These are phyloP conservation scores for Callyntrura sp. DNA, from an alignment of 2,888 invertebrate species.

Conservation along the genomic window DNA sequence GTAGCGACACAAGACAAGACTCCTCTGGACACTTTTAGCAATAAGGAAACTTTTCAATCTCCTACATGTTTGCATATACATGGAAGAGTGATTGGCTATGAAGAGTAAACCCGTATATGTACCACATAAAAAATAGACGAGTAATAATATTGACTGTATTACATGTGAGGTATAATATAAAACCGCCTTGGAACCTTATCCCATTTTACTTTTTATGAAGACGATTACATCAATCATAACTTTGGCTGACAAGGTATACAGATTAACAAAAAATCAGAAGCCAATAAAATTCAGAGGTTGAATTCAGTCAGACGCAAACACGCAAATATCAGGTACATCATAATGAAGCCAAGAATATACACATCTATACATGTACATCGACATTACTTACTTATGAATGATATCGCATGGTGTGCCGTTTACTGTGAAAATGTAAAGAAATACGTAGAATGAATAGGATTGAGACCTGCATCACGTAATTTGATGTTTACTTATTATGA, in stretches of 20 bases:
- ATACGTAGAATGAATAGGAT: not conserved
- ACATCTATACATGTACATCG: not conserved
- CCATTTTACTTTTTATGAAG: not conserved
- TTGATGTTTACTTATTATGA: constrained; percentile 12
- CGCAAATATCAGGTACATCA: not conserved
- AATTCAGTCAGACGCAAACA: not conserved
- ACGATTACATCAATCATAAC: constrained; percentile 14
- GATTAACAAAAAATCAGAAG: not conserved
- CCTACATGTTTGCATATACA: not conserved
- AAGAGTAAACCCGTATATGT: too few species aligned
- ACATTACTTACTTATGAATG: not conserved
- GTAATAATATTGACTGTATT: too few species aligned
- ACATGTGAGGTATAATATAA: not conserved
- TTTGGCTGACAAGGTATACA: not conserved
- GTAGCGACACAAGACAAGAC: not conserved
- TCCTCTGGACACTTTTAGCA: not conserved
- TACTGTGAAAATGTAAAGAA: too few species aligned
- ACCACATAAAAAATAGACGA: too few species aligned
- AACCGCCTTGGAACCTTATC: not conserved
- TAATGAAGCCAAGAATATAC: not conserved
- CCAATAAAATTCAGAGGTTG: not conserved
- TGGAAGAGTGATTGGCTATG: not conserved
- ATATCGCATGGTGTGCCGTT: too few species aligned
- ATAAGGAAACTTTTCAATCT: constrained; percentile 7
- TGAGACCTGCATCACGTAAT: constrained; percentile 44